Base-by-base conservation (phyloP, 1,140 invertebrate species). In the Antheraea mylitta region DNA sequence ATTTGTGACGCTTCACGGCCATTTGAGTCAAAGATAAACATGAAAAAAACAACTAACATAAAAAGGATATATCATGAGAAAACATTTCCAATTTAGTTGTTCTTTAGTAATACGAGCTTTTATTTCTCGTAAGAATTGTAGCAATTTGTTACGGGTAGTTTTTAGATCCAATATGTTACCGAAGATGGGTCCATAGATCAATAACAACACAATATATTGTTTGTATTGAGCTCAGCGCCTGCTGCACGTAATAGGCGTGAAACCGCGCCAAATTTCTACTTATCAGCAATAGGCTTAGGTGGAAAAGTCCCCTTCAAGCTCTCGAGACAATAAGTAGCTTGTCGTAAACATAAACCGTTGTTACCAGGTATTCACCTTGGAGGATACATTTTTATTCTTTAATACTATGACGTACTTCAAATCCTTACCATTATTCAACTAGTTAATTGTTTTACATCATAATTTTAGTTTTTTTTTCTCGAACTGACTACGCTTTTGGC, bases 121-220 rank as follows among this genome's bases (percentile, higher is more conserved):
- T 16, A 53, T 53, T 53, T 53, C 45, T 53, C 45, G 9, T 16
- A 16, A 53, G 45, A 53, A 53, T 53, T 53, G 45, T 53, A 53
- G 13, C 45, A 16, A n/a, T 53, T 53, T 53, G 45, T n/a, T 53
- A 53, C 45, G 11, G 45, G 45, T n/a, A 13, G 45, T 53, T 53
- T 53, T 53, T 53, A 53, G 45, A 53, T 53, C 45, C 45, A 53
- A 53, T 53, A 53, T 53, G 45, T 53, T 53, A 53, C 69, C 69
- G 66, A 82, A 78, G 75, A 77, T 75, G 73, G 78, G 59, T 22
- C 60, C 45, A 60, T 62, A 72, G 78, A 82, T 82, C 80, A 80
- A 81, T 82, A 82, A 81, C 79, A 78, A 78, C 79, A 80, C 78
- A 77, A 85, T 85, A 85, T 82, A 85, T 85, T 80, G 45, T 53